phyloP scores from a whole-genome alignment of 2,797 vertebrate species.

The Chromis chromis region DNA sequence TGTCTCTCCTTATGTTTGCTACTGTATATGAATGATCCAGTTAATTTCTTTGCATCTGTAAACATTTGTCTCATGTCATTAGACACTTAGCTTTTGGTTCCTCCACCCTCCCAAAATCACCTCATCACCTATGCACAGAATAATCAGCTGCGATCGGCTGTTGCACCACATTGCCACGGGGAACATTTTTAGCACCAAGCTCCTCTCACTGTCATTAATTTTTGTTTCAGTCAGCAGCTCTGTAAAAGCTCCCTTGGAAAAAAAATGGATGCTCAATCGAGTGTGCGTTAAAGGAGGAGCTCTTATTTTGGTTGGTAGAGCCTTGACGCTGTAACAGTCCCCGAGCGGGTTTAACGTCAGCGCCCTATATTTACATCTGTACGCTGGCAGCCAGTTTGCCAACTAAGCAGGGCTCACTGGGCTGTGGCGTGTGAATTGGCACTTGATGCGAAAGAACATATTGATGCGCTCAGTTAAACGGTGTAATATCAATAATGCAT shows the following conservation, averaged over 20 bases:
- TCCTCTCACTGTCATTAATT: constrained; percentile 38
- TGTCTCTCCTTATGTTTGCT: background rate
- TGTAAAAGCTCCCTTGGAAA: constrained; percentile 54
- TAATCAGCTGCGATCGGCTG: background rate
- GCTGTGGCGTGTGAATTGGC: constrained; percentile 38
- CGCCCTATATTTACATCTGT: constrained; percentile 64
- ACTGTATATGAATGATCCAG: background rate
- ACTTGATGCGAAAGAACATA: constrained; percentile 54
- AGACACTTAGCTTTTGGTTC: no score
- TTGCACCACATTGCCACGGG: constrained; percentile 1
- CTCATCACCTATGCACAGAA: background rate
- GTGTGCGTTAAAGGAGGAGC: constrained; percentile 27
- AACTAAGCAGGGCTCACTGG: constrained; percentile 24
- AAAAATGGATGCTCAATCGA: constrained; percentile 49
- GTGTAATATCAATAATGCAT: constrained; percentile 52
- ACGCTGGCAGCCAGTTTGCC: constrained; percentile 38
- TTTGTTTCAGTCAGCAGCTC: constrained; percentile 58
- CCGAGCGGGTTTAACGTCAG: constrained; percentile 45
- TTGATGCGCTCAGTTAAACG: constrained; percentile 43
- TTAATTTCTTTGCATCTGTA: background rate
- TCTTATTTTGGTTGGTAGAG: constrained; percentile 43
- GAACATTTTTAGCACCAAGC: constrained; percentile 36
- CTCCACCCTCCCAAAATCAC: background rate
- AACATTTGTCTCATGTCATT: background rate
- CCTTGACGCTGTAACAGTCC: constrained; percentile 19